Evolutionary conservation across 2,113 vertebrate genomes (phyloP), one percentile per base, ranked within the genome.

Genomic region (Amazona guildingii): DNA sequence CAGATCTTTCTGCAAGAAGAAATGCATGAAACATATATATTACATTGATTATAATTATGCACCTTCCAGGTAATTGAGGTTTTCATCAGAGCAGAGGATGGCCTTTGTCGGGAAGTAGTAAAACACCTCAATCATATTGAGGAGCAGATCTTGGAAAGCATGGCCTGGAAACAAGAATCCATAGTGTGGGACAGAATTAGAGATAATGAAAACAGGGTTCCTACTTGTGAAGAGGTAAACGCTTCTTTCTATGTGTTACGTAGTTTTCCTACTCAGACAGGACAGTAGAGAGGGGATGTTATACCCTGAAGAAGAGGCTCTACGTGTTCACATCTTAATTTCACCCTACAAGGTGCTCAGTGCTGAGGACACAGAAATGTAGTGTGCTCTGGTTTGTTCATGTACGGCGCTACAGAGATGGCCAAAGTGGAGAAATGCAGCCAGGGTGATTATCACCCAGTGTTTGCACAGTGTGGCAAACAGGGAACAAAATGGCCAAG

Each of bases 111-210:
- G 83, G 99, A 99, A 91, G 98, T 99, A 62, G 99, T 99, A 4
- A 99, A 99, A 92, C 99, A 99, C 94, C 98, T 99, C 66, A 99
- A 99, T 95, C 98, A 98, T 77, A 98, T 99, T 54, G 99, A 99
- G 93, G 99, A 99, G 76, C 98, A 99, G 97, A 99, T 99, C 67
- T 95, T 99, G 97, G 99, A 99, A 89, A 99, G 98, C 23, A 97
- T 99, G 98, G 99, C 99, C 2, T 99, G 99, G 99, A 98, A 97
- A 91, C 93, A 81, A 20, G 97, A 98, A 46, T 99, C 99, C 5
- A 98, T 98, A 0, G 85, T 99, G 75, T 99, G 99, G 99, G 98
- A 99, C 43, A 98, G 97, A 88, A 98, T 99, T 66, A 96, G 92
- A 62, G 98, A 98, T 3, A 98, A 98, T 66, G 99, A 98, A 83